Conservation (phyloP, 2,888 invertebrate genomes). For the Tanytarsus gracilentus region DNA sequence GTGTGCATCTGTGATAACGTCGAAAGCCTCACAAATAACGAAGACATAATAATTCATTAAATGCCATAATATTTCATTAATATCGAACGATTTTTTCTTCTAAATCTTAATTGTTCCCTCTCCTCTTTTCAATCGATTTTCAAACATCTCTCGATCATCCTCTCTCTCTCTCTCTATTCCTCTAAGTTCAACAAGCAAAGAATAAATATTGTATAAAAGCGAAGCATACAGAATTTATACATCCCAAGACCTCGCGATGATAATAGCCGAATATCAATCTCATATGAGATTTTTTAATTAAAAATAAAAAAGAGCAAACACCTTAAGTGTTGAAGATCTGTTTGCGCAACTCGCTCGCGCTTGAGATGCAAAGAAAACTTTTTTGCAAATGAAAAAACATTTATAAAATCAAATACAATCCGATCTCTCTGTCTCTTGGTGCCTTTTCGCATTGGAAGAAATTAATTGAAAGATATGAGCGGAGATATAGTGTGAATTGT, state of each 20-base stretch:
- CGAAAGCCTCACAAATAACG: background rate
- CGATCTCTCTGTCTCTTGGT: background rate
- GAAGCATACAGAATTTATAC: background rate
- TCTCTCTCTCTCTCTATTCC: background rate
- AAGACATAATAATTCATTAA: background rate
- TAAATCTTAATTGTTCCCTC: constrained; percentile 16
- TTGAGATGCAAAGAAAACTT: background rate
- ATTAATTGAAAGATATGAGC: constrained; percentile 26
- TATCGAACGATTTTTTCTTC: constrained; percentile 22
- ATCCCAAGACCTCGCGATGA: background rate
- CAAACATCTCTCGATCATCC: background rate
- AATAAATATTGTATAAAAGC: too few relatives aligned
- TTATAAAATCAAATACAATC: background rate
- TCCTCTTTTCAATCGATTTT: background rate
- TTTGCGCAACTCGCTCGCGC: constrained; percentile 12
- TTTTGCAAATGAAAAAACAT: background rate
- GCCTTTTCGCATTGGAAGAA: too few relatives aligned
- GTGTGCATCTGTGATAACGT: background rate
- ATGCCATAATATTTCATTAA: constrained; percentile 11
- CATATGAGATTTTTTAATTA: constrained; percentile 16
- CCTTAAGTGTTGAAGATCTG: constrained; percentile 25
- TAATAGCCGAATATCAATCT: constrained; percentile 20
- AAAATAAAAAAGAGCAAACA: constrained; percentile 27
- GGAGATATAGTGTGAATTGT: constrained; percentile 18
- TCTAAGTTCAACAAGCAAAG: background rate